Conservation (phyloP, 2,797 vertebrate species). For the Alca torda region DNA sequence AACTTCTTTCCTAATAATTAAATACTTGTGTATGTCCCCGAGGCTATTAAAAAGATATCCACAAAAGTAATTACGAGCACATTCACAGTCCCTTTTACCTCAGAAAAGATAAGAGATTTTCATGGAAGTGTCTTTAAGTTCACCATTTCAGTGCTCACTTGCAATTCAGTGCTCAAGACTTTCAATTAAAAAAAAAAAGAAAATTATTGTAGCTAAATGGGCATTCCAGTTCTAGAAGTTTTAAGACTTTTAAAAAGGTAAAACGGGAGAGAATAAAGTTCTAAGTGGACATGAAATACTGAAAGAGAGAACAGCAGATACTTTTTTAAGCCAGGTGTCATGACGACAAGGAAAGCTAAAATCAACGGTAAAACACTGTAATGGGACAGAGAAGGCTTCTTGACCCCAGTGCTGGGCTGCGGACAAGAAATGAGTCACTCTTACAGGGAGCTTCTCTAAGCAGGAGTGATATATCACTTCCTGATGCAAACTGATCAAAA, state of each 20-base stretch:
- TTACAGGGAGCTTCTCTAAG: neutral
- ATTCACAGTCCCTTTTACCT: neutral
- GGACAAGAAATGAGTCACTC: neutral
- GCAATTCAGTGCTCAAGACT: neutral
- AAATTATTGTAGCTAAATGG: conserved; percentile 18
- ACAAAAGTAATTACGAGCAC: conserved; percentile 33
- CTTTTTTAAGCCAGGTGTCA: neutral
- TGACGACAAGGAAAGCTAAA: neutral
- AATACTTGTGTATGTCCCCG: neutral
- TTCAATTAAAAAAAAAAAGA: conserved; percentile 40
- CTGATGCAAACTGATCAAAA: neutral
- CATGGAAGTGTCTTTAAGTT: conserved; percentile 18
- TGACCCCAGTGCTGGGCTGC: neutral
- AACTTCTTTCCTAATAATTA: conserved; percentile 34
- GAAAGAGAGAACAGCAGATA: neutral
- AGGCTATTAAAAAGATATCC: conserved; percentile 44
- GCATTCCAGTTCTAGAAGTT: neutral
- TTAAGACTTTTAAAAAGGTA: neutral
- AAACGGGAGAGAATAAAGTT: neutral
- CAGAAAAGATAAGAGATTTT: conserved; percentile 44
- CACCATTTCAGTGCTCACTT: conserved; percentile 14
- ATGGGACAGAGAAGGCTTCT: neutral
- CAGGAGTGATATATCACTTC: neutral
- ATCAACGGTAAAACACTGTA: neutral
- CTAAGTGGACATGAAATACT: neutral